Conservation (phyloP, 2,888 invertebrate genomes). For the Euphydryas editha region DNA sequence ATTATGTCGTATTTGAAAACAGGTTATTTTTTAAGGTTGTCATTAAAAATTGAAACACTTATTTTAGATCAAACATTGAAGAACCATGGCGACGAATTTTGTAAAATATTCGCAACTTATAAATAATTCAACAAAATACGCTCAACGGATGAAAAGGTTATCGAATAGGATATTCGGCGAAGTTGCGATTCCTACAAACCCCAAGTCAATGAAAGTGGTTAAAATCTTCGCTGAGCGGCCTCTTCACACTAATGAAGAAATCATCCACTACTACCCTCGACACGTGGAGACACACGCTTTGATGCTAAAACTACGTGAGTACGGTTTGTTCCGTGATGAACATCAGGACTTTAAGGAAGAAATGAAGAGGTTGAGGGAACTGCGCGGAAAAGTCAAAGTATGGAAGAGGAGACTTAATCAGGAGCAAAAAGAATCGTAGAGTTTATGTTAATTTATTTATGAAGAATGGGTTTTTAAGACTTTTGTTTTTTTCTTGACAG, state of each 20-base stretch:
- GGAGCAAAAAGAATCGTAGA: constrained; percentile 35
- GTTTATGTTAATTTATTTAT: not conserved
- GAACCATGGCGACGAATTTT: constrained; percentile 84
- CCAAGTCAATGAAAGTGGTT: constrained; percentile 91
- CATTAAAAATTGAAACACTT: not conserved
- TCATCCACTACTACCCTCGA: constrained; percentile 93
- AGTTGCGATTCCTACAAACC: constrained; percentile 89
- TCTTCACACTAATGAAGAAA: constrained; percentile 87
- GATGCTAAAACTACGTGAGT: constrained; percentile 88
- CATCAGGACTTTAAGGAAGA: constrained; percentile 95
- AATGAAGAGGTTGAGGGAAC: constrained; percentile 88
- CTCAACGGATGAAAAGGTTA: constrained; percentile 92
- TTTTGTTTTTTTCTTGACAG: not conserved
- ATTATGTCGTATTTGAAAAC: not conserved
- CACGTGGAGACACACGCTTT: constrained; percentile 90
- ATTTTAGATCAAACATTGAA: not conserved
- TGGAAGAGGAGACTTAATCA: constrained; percentile 65
- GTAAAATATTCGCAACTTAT: constrained; percentile 88
- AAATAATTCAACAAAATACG: constrained; percentile 90
- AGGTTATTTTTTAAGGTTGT: not conserved
- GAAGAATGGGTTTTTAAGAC: not conserved
- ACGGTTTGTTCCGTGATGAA: constrained; percentile 93
- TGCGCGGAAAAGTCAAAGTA: constrained; percentile 89
- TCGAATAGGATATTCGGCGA: constrained; percentile 96
- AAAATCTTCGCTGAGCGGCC: constrained; percentile 90